Evolutionary conservation across 2,113 vertebrate species (phyloP).

Genomic region (Notothenia rossii): DNA sequence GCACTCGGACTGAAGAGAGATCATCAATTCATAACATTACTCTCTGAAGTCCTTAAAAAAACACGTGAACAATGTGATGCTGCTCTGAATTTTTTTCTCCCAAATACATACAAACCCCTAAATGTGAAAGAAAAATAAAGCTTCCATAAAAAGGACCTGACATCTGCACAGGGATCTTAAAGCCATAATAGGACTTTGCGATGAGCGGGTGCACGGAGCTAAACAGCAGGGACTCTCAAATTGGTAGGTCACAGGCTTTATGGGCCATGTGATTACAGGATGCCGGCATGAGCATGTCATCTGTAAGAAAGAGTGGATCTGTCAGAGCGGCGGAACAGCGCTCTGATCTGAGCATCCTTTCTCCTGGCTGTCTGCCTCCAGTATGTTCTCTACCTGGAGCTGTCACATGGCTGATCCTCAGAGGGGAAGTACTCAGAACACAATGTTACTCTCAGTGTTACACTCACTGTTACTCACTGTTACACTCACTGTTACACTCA

Average conservation of each 20-base stretch:
- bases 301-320: conserved; percentile 77
- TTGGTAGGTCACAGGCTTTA: conserved; percentile 75
- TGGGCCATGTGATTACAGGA: conserved; percentile 76
- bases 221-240: conserved; percentile 75
- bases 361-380: conserved; percentile 26
- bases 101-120: conserved; percentile 24
- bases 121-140: conserved; percentile 61
- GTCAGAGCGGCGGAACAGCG: conserved; percentile 53
- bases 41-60: conserved; percentile 16
- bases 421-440: too few species aligned
- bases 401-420: not conserved
- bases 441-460: too few species aligned
- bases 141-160: conserved; percentile 70
- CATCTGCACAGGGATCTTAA: conserved; percentile 77
- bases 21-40: conserved; percentile 37
- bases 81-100: not conserved
- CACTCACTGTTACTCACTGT: not conserved
- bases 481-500: not conserved
- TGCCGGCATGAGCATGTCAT: conserved; percentile 71
- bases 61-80: not conserved
- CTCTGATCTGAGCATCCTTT: conserved; percentile 61
- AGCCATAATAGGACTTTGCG: conserved; percentile 72
- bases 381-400: conserved; percentile 24
- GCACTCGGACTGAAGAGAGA: conserved; percentile 22
- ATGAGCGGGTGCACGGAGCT: conserved; percentile 56